Evolutionary conservation across 2,113 vertebrate genomes (phyloP), one percentile per base, ranked within the genome.

Genomic region (Vireo altiloquus): DNA sequence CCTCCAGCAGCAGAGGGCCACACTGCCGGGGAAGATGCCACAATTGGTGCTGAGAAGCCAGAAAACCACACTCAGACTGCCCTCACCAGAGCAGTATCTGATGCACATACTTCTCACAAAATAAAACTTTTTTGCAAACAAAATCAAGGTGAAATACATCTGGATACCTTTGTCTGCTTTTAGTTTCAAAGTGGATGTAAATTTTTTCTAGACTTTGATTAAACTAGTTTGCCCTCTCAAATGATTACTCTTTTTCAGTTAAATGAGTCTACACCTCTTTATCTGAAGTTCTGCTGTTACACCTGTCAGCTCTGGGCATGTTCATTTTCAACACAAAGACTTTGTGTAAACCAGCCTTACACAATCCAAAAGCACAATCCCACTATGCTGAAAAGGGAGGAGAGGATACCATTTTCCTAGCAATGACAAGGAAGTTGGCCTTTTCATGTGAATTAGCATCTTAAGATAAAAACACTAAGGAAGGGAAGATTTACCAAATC

Each of bases 301-400:
- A 1, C 1, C 1, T 25, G 9, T 46, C 39, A 53, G 33, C 22
- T 83, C 33, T 1, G 0, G 54, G 15, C 3, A 4, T 20, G 42
- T 77, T 40, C 22, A 53, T 69, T 90, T 92, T 54, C 76, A 86
- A 86, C 82, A 42, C 6, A 52, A 63, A 69, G 6, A 33, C 30
- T 49, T 79, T 59, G 6, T 65, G 57, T 22, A 65, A 94, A 72
- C 21, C 11, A 49, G 40, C 24, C 28, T 81, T 52, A 49, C 0
- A 0, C 33, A 76, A 53, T 31, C 54, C 37, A 82, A 46, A 23
- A 53, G 13, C 2, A 1, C 9, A 33, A 39, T 39, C 39, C 39
- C 39, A 39, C 9, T 12, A 39, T 12, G 54, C 40, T 75, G 40
- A 24, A 63, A 82, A 68, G 57, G 47, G 8, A 54, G 33, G 24